A percentile compares a stretch with the other conserved stretches of the same genome.
Conservation (phyloP, 1,140 invertebrate species). For the Lysiphlebus fabarum region DNA sequence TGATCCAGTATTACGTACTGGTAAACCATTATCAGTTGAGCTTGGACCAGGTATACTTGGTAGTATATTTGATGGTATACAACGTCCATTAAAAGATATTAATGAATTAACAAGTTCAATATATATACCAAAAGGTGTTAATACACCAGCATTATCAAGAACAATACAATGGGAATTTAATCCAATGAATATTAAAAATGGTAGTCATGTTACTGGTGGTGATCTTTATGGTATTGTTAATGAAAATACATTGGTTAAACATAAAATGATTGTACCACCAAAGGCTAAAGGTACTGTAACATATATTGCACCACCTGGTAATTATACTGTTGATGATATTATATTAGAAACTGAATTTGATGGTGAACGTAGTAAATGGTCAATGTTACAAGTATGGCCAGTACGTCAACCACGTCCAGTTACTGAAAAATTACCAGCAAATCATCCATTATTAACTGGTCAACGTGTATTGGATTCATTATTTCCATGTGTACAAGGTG, state of each 20-base stretch:
- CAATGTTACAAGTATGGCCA: conserved; percentile 69
- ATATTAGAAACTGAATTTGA: conserved; percentile 98
- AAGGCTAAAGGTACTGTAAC: conserved; percentile 68
- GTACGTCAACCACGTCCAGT: conserved; percentile 72
- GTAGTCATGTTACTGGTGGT: conserved; percentile 71
- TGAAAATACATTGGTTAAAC: conserved; percentile 74
- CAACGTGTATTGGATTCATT: conserved; percentile 75
- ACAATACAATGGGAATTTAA: conserved; percentile 69
- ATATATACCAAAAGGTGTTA: conserved; percentile 79
- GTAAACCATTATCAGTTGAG: conserved; percentile 80
- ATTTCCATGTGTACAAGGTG: conserved; percentile 78
- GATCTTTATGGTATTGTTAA: conserved; percentile 73
- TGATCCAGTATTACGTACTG: conserved; percentile 77
- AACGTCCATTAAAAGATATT: conserved; percentile 76
- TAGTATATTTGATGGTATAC: conserved; percentile 74
- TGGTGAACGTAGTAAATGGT: conserved; percentile 87
- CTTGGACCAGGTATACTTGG: conserved; percentile 80
- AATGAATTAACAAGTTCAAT: conserved; percentile 67
- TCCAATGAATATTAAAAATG: conserved; percentile 61
- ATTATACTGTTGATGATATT: conserved; percentile 90
- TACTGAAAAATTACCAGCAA: conserved; percentile 72
- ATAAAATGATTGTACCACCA: conserved; percentile 71
- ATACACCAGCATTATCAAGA: conserved; percentile 60
- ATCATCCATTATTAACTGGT: conserved; percentile 74
- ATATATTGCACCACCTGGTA: conserved; percentile 75